Base-by-base conservation (phyloP, 2,113 vertebrate genomes). In the Leptosomus discolor region DNA sequence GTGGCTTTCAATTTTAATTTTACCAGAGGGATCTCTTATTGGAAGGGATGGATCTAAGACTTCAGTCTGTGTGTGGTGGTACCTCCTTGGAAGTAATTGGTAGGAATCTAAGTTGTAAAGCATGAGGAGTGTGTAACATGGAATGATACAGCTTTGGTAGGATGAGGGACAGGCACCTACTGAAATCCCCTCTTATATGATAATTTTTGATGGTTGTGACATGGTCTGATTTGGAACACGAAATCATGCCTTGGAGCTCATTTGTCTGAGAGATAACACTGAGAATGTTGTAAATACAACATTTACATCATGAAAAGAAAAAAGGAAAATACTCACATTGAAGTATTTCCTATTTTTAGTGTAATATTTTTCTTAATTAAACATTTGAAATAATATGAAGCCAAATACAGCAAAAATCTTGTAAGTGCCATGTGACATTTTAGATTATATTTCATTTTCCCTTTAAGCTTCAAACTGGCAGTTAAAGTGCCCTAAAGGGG, bases 361-460 rank as follows among this genome's bases (percentile, higher is more conserved):
- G 27, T 75, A 57, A 5, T 80, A 36, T 54, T 88, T n/a, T 88
- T 60, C 32, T 77, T 83, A 36, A 46, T 69, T 73, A 57, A 63
- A 68, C 5, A 21, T 87, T 18, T 3, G 5, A 36, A 74, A 19
- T 70, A 70, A 67, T 56, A 41, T 36, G 53, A 91, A 85, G 6
- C 30, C 75, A 89, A 75, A 46, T 67, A 64, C 12, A 74, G 58
- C 9, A 88, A 68, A 84, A 87, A 50, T 15, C 39, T 75, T 69
- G 26, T 71, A 85, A 85, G 43, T 0, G 0, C 60, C 69, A 26
- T 78, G 53, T 92, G 77, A 43, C 81, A 57, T 94, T 87, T 91
- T 61, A 85, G 70, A 57, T 85, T 86, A 84, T 84, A 85, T 71
- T 94, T 95, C 8, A 58, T 90, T 89, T 95, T 78, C 32, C 50